These are phyloP conservation scores for Chrysogorgia sp. DNA, from an alignment of 92 coral and sea anemone genomes.

Conservation along the genomic window DNA sequence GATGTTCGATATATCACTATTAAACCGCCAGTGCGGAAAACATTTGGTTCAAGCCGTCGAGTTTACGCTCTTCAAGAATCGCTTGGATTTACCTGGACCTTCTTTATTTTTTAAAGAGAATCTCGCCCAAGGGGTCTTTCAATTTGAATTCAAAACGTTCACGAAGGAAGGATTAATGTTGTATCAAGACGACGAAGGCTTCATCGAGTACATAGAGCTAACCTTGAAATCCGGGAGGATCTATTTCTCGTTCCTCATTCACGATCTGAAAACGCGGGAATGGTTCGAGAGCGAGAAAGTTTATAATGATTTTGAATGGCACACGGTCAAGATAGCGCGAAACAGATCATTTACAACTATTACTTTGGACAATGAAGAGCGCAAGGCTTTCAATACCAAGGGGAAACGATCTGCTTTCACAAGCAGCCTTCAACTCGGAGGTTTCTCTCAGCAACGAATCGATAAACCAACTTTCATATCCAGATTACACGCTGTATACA, in stretches of 20 bases:
- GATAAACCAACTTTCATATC: neutral
- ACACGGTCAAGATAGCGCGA: neutral
- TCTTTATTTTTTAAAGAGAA: neutral
- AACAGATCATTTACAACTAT: neutral
- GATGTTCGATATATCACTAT: neutral
- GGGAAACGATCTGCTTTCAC: neutral
- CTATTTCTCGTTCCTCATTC: neutral
- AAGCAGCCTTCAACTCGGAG: neutral
- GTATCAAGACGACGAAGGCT: slow-evolving; percentile 4
- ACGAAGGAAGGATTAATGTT: slow-evolving; percentile 1
- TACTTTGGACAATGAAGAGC: neutral
- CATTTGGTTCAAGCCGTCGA: neutral
- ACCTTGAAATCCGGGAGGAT: slow-evolving; percentile 3
- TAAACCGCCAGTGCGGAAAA: neutral
- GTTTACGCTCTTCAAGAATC: slow-evolving; percentile 4
- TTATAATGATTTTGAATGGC: slow-evolving; percentile 17
- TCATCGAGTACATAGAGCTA: neutral
- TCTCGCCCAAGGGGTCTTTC: slow-evolving; percentile 20
- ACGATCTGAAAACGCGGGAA: neutral
- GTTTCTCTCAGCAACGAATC: neutral
- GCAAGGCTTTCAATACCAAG: neutral
- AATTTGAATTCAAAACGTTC: slow-evolving; percentile 16
- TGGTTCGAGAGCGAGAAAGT: neutral
- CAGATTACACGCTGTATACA: no score
- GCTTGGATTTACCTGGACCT: slow-evolving; percentile 3